Evolutionary conservation across 2,797 vertebrate genomes (phyloP), one percentile per base, ranked within the genome.

Genomic region (Nyctibius grandis): DNA sequence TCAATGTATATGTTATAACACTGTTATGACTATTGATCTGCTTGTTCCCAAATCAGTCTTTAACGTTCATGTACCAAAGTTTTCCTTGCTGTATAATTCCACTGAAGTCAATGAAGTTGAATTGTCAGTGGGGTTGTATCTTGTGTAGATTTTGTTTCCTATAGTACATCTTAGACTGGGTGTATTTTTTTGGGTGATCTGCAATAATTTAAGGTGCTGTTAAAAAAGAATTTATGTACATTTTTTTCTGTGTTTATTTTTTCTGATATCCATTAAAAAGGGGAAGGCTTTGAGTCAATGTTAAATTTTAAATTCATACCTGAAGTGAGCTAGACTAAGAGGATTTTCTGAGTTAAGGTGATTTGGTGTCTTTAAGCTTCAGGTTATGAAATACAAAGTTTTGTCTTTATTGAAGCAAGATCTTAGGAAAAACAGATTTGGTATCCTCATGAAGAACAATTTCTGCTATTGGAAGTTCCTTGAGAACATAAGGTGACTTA

Each of bases 11-110:
- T 92, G 88, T 91, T 91, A 64, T 76, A 96, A 61, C 61, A 73
- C 38, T 51, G 75, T 85, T 96, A 95, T 80, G 84, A 54, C 75
- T 96, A 93, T 96, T 91, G 95, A 96, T 96, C 88, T 85, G 68
- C 88, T 70, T 85, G 92, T 77, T 96, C 84, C 89, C 72, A 92
- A 94, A 48, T 59, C 92, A 88, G 81, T 91, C 84, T 91, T 95
- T 91, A 69, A 45, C 28, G 11, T 64, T 85, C 53, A 17, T 15
- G 67, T 64, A 67, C 56, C 53, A 20, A 85, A 93, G 57, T 72
- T 91, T 75, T 89, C 60, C 50, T 74, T 91, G 88, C 78, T 85
- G 40, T 70, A 11, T 67, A 83, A 74, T 59, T 79, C 47, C 38
- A 22, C 53, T 77, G 51, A 68, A 82, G 93, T 85, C 92, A 91